phyloP scores from a whole-genome alignment of 2,797 vertebrate genomes.

The Gadopsis marmoratus region DNA sequence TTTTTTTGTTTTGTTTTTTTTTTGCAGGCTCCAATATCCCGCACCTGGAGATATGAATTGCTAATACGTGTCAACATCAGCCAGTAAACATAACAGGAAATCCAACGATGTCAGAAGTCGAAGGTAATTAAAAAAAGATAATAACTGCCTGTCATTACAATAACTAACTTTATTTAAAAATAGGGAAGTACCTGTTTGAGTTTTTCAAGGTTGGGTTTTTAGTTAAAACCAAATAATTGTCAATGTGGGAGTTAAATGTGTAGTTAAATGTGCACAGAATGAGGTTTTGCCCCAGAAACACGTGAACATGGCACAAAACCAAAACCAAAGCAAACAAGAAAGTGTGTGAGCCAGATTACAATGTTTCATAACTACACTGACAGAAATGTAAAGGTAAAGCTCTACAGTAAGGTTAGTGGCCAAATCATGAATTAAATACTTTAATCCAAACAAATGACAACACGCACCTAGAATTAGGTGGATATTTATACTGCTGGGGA shows the following conservation, averaged over 20 bases:
- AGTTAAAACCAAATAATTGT: slow-evolving; percentile 1
- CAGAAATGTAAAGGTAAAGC: not conserved
- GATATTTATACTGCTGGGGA: not conserved
- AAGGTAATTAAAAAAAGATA: slow-evolving; percentile 3
- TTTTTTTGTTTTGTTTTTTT: slow-evolving; percentile 52
- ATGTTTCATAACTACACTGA: not conserved
- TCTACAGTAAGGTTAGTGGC: not conserved
- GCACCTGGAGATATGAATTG: slow-evolving; percentile 66
- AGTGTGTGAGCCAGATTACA: not conserved
- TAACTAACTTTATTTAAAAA: not conserved
- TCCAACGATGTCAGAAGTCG: slow-evolving; percentile 23
- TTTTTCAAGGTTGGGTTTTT: not conserved
- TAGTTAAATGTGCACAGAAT: not conserved
- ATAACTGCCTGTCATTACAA: not conserved
- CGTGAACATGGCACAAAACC: not conserved
- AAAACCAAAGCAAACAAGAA: not conserved
- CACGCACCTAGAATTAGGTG: not conserved
- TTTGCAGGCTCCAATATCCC: slow-evolving; percentile 39
- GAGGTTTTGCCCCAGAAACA: not conserved
- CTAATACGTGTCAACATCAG: slow-evolving; percentile 55
- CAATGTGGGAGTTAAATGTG: not conserved
- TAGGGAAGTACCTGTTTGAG: not conserved
- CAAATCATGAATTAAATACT: not conserved
- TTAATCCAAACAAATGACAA: not conserved
- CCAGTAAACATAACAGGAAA: slow-evolving; percentile 39